Percentiles rank a stretch among this genome's conserved stretches.
Evolutionary conservation across 2,113 vertebrate species (phyloP).

Genomic region (Orientallactaga bullata): DNA sequence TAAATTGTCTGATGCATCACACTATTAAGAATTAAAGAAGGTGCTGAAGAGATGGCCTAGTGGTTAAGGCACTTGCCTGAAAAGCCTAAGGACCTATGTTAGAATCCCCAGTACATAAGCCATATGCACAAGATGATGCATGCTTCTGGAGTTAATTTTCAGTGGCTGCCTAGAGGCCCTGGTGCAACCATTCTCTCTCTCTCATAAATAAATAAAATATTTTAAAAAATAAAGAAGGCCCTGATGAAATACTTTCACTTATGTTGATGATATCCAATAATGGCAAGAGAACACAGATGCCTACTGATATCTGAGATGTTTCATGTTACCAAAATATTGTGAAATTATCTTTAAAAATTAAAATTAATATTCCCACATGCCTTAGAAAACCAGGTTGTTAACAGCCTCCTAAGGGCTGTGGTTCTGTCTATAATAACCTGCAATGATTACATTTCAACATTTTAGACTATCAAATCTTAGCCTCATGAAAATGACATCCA

Average conservation of each 20-base stretch:
- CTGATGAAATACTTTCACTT: conserved; percentile 8
- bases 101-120: too few species aligned
- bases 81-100: too few species aligned
- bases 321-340: conserved; percentile 47
- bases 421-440: conserved; percentile 35
- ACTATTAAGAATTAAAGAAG: too few species aligned
- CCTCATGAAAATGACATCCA: conserved; percentile 37
- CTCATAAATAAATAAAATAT: too few species aligned
- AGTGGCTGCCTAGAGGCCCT: too few species aligned
- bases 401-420: conserved; percentile 35
- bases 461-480: conserved; percentile 42
- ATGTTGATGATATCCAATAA: not conserved
- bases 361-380: conserved; percentile 35
- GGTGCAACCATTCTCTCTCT: too few species aligned
- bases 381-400: conserved; percentile 52
- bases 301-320: not conserved
- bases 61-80: too few species aligned
- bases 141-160: too few species aligned
- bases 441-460: conserved; percentile 32
- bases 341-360: conserved; percentile 45
- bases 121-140: too few species aligned
- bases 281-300: conserved; percentile 17
- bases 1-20: too few species aligned
- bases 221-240: not conserved
- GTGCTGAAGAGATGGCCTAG: too few species aligned